Evolutionary conservation across 1,140 invertebrate genomes (phyloP), one percentile per base, ranked within the genome.

Genomic region (Myzus persicae): DNA sequence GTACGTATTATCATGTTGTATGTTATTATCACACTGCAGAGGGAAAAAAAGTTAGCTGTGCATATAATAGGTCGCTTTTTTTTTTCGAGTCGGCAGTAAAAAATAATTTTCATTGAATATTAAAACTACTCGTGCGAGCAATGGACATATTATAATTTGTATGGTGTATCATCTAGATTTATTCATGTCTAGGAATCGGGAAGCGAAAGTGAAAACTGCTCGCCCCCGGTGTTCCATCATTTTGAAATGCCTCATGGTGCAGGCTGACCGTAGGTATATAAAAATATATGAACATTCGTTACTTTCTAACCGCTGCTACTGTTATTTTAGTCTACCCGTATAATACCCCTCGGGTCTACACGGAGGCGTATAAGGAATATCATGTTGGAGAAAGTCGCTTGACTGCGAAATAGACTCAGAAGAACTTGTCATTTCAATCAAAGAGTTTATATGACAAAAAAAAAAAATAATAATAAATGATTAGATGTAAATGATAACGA

Each of bases 181-280:
- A 46, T 89, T 89, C 88, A 36, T 51, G 44, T 38, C 36, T 51
- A 51, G 87, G 44, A 51, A 59, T 59, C 48, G 48, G 54, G 38
- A 82, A 92, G 54, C 90, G 67, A 92, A 92, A 92, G 90, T 82
- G 90, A 82, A 81, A 92, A 82, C 67, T 38, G n/a, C 7, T 92
- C 44, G 67, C 76, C 67, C 90, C 40, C 90, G 67, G 90, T 76
- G 76, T 92, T 82, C 42, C 90, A 92, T 82, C 59, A 46, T 92
- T 92, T 92, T 82, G 36, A 92, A 92, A 91, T 42, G 90, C 38
- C 67, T 59, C 54, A 7, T 31, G 89, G 90, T 51, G n/a, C 48
- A 51, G 20, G n/a, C 89, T 31, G 54, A 42, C 54, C 26, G 46
- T 40, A 54, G n/a, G 48, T 90, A 54, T 90, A 38, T 51, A 51